phyloP scores from a whole-genome alignment of 2,113 vertebrate genomes.

The Mustela nigripes region DNA sequence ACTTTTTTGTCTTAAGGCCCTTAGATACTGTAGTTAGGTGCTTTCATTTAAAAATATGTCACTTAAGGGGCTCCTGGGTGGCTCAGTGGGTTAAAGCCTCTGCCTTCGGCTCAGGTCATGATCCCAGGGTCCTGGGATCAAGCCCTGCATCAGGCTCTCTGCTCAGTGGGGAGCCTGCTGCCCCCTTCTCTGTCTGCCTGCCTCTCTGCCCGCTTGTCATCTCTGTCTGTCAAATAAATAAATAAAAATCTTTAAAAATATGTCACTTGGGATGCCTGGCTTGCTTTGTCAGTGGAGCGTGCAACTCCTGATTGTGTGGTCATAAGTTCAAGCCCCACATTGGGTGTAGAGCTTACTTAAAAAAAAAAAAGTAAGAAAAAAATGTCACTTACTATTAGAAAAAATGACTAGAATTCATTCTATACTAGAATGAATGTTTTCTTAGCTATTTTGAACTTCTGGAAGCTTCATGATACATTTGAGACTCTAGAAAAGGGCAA shows the following conservation, averaged over 20 bases:
- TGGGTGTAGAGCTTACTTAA: neutral
- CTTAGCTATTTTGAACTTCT: conserved; percentile 17
- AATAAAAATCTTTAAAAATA: neutral
- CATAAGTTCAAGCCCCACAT: neutral
- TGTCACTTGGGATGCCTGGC: neutral
- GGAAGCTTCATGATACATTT: neutral
- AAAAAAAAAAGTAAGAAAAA: neutral
- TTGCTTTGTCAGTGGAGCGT: neutral
- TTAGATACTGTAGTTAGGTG: neutral
- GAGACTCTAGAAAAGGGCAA: neutral
- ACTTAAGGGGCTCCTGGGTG: neutral
- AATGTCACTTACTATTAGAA: neutral
- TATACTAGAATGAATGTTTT: conserved; percentile 19
- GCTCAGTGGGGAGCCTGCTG: too few species aligned
- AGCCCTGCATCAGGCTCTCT: too few species aligned
- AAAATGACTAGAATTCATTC: neutral
- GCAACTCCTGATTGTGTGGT: neutral
- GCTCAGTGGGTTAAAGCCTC: too few species aligned
- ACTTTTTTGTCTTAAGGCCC: neutral
- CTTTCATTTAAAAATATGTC: conserved; percentile 15
- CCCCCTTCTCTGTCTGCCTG: too few species aligned
- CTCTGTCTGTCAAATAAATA: too few species aligned
- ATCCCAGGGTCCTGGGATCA: too few species aligned
- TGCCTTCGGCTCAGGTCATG: too few species aligned
- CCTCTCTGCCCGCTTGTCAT: too few species aligned